phyloP scores from a whole-genome alignment of 2,797 vertebrate genomes.

The Sebastes variabilis region DNA sequence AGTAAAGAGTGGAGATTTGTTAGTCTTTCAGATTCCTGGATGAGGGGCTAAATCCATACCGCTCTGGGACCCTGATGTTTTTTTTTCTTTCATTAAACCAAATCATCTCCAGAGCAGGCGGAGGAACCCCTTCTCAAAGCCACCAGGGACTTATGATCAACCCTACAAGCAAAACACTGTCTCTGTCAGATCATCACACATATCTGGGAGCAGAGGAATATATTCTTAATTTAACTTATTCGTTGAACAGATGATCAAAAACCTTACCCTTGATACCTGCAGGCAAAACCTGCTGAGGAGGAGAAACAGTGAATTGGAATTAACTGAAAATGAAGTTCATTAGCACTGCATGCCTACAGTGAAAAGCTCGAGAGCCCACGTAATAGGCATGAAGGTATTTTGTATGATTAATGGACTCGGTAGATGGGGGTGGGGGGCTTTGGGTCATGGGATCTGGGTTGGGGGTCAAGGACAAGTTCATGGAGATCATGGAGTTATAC shows the following conservation, averaged over 20 bases:
- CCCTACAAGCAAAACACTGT: conserved; percentile 14
- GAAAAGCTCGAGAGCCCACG: conserved; percentile 23
- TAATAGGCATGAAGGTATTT: conserved; percentile 63
- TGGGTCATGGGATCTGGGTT: conserved; percentile 45
- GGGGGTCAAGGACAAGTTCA: conserved; percentile 43
- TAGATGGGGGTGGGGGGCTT: conserved; percentile 7
- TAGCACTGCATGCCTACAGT: conserved; percentile 16
- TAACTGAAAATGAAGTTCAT: conserved; percentile 48
- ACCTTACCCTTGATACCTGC: background rate
- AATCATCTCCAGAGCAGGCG: conserved; percentile 48
- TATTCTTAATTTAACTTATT: background rate
- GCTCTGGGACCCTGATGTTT: conserved; percentile 26
- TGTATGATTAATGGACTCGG: conserved; percentile 44
- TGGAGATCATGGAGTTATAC: conserved; percentile 3
- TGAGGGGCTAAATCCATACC: conserved; percentile 54
- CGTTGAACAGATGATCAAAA: background rate
- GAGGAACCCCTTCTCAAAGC: conserved; percentile 31
- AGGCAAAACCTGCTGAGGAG: background rate
- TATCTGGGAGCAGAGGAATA: background rate
- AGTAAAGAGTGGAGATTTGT: conserved; percentile 51
- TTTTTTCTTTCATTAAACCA: conserved; percentile 60
- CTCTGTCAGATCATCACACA: conserved; percentile 8
- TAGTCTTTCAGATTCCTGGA: conserved; percentile 54
- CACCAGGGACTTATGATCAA: conserved; percentile 1
- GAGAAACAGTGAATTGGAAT: conserved; percentile 31